Evolutionary conservation across 2,113 vertebrate genomes (phyloP).

Genomic region (Tonatia bakeri): DNA sequence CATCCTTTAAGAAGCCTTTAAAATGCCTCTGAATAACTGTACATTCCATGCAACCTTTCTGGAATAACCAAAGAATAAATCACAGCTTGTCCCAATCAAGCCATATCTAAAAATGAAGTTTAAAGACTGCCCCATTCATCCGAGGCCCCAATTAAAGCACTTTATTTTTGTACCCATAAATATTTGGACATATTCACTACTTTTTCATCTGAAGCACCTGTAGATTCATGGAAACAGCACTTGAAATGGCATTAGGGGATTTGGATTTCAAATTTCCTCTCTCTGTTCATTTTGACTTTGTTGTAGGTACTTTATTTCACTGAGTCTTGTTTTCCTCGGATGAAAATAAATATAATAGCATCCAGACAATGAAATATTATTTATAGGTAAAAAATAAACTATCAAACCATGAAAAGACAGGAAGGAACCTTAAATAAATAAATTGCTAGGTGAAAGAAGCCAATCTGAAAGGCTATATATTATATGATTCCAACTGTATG

Average conservation of each 20-base stretch:
- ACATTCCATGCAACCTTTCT: neutral
- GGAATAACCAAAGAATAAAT: neutral
- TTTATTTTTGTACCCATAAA: neutral
- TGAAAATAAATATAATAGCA: neutral
- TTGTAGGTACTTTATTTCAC: neutral
- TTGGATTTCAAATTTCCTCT: neutral
- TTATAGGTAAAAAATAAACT: neutral
- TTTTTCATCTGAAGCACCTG: neutral
- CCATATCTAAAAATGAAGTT: neutral
- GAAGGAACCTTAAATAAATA: neutral
- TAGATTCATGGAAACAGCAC: neutral
- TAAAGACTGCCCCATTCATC: neutral
- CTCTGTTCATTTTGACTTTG: neutral
- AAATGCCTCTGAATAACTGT: neutral
- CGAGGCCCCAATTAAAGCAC: neutral
- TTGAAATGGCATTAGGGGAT: neutral
- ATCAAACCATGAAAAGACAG: neutral
- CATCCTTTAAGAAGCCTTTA: neutral
- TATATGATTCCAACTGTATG: too few relatives aligned
- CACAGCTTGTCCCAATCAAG: neutral
- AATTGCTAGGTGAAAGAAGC: neutral
- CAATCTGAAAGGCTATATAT: neutral
- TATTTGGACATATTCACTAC: neutral
- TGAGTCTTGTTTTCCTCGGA: neutral
- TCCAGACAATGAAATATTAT: neutral